Evolutionary conservation across 2,113 vertebrate genomes (phyloP), one percentile per base, ranked within the genome.

Genomic region (Phrynosoma platyrhinos): DNA sequence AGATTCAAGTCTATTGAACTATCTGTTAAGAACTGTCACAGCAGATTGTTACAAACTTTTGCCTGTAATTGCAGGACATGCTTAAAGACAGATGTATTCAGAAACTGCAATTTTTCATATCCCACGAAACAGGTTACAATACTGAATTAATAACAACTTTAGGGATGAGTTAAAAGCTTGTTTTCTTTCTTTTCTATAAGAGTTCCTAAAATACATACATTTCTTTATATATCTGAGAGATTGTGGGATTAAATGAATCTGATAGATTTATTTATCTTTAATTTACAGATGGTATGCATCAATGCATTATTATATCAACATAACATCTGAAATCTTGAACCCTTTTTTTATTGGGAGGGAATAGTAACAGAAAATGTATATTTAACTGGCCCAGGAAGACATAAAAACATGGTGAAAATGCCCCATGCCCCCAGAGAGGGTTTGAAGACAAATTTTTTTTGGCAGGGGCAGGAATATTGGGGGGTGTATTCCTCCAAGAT

Each of bases 1-100:
- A 91, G 71, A 86, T 0, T 66, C 84, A 21, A 90, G 47, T 68
- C 80, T 89, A 52, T 30, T 82, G 32, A 55, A 66, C 4, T 62
- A 42, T 87, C 32, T 81, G 14, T 79, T 82, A 47, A 91, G 87
- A 1, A 42, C 83, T 79, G 78, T 66, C 30, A 21, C 55, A 75
- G 83, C 40, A 66, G 55, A 81, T 27, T 20, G 68, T 68, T 86
- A 79, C 4, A 72, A 0, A 25, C 74, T 53, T 89, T 90, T 32
- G 86, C 20, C 58, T 86, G 84, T 84, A 81, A 16, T n/a, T 14
- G 62, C 71, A 89, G 25, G 84, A 7, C 10, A 85, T 55, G 10
- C 16, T 90, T 85, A 83, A n/a, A 69, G 78, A 27, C 53, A 74
- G 27, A n/a, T 58, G 32, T 81, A 47, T 10, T 47, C 47, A 55